Conservation (phyloP, 64 coral and sea anemone genomes). For the Astreopora myriophthalma region DNA sequence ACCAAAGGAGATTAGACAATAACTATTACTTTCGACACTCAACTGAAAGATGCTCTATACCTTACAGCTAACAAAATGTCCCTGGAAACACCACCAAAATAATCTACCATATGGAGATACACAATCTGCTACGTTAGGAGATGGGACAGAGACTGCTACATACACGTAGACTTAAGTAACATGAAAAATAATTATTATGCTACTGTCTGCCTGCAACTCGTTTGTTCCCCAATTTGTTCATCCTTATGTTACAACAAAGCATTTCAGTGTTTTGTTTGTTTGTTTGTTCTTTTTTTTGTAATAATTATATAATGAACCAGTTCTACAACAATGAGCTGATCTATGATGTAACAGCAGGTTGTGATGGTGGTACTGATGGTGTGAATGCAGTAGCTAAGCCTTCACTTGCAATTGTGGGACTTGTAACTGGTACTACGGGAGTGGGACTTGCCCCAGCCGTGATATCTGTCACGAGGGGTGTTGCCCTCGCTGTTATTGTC, state of each 20-base stretch:
- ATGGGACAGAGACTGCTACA: too few relatives aligned
- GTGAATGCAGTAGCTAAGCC: constrained; percentile 10
- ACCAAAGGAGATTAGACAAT: too few relatives aligned
- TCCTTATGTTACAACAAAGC: too few relatives aligned
- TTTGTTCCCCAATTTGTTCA: neutral
- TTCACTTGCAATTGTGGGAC: neutral
- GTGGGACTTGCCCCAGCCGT: constrained; percentile 91
- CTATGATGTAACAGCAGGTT: constrained; percentile 18
- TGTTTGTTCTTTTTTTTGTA: neutral
- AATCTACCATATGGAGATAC: too few relatives aligned
- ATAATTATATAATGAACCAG: neutral
- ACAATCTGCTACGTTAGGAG: too few relatives aligned
- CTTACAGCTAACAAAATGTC: too few relatives aligned
- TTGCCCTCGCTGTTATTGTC: constrained; percentile 82
- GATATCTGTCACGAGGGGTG: constrained; percentile 86
- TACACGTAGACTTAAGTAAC: too few relatives aligned
- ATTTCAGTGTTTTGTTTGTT: too few relatives aligned
- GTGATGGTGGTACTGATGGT: constrained; percentile 37
- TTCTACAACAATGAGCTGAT: neutral
- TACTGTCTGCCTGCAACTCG: neutral
- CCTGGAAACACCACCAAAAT: too few relatives aligned
- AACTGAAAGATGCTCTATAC: too few relatives aligned
- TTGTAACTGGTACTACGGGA: constrained; percentile 27
- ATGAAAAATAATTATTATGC: too few relatives aligned
- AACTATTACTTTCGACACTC: too few relatives aligned